Conservation (phyloP, 2,113 vertebrate species). For the Myrmecophaga tridactyla region DNA sequence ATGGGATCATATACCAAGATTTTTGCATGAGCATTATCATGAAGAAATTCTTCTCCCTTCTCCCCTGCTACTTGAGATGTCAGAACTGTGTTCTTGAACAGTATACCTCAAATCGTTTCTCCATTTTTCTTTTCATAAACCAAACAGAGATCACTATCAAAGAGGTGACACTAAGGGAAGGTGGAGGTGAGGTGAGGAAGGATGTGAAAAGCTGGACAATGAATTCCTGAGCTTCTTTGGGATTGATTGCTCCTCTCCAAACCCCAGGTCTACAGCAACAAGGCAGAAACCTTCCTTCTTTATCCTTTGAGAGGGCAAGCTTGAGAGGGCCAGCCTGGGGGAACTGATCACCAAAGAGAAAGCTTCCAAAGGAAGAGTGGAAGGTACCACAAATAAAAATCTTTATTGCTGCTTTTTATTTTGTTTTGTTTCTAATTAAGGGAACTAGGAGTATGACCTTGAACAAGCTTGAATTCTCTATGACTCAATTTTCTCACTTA, state of each 20-base stretch:
- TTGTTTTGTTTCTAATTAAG: too few relatives aligned
- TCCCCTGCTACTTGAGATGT: neutral
- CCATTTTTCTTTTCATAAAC: neutral
- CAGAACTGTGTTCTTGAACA: neutral
- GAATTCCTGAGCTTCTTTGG: neutral
- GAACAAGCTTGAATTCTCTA: neutral
- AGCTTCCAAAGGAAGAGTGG: neutral
- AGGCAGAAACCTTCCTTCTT: neutral
- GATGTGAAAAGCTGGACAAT: rapidly evolving
- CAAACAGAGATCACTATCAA: neutral
- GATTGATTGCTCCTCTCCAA: neutral
- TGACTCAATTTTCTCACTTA: neutral
- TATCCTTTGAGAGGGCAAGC: neutral
- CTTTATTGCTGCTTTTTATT: neutral
- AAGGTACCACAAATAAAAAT: neutral
- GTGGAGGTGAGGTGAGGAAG: neutral
- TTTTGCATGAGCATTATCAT: neutral
- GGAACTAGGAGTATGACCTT: neutral
- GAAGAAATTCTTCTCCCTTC: neutral
- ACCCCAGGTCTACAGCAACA: neutral
- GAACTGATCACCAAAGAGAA: neutral
- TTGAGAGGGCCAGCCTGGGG: neutral
- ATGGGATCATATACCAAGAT: neutral
- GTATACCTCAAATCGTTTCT: neutral
- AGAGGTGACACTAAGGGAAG: neutral